These are phyloP conservation scores for Xerus rutilus DNA, from an alignment of 2,797 vertebrate species.

Conservation along the genomic window DNA sequence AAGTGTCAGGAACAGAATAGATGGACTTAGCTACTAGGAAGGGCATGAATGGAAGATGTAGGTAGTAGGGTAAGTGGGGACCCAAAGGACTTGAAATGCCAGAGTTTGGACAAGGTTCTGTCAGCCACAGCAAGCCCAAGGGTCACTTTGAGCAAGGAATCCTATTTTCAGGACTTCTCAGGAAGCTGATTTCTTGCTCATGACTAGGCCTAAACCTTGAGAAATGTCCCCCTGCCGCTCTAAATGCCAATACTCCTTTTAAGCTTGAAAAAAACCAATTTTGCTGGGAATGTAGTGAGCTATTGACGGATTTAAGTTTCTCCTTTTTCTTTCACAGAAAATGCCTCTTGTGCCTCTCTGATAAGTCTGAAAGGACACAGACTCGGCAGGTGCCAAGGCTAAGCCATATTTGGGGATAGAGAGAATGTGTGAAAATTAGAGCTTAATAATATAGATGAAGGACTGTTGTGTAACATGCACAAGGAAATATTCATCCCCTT, in stretches of 20 bases:
- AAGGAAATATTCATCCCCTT: slow-evolving; percentile 60
- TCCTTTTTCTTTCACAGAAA: slow-evolving; percentile 61
- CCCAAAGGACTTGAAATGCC: background rate
- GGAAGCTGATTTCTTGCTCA: background rate
- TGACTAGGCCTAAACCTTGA: slow-evolving; percentile 40
- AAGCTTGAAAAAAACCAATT: slow-evolving; percentile 61
- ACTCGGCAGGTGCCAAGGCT: background rate
- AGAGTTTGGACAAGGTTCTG: background rate
- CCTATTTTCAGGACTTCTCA: background rate
- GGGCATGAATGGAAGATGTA: background rate
- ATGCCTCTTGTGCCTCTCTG: slow-evolving; percentile 45
- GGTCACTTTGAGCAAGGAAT: background rate
- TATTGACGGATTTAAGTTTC: slow-evolving; percentile 61
- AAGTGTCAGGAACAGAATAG: background rate
- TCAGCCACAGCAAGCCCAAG: background rate
- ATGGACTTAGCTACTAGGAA: background rate
- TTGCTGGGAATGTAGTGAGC: slow-evolving; percentile 33
- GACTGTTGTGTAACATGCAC: slow-evolving; percentile 18
- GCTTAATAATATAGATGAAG: slow-evolving; percentile 66
- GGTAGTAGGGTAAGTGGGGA: background rate
- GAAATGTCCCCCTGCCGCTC: slow-evolving; percentile 14
- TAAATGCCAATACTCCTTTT: slow-evolving; percentile 48
- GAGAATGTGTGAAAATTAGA: slow-evolving; percentile 44
- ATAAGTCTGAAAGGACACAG: slow-evolving; percentile 36
- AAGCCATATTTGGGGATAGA: background rate